phyloP scores from a whole-genome alignment of 2,888 invertebrate species.

The Leptothorax acervorum region DNA sequence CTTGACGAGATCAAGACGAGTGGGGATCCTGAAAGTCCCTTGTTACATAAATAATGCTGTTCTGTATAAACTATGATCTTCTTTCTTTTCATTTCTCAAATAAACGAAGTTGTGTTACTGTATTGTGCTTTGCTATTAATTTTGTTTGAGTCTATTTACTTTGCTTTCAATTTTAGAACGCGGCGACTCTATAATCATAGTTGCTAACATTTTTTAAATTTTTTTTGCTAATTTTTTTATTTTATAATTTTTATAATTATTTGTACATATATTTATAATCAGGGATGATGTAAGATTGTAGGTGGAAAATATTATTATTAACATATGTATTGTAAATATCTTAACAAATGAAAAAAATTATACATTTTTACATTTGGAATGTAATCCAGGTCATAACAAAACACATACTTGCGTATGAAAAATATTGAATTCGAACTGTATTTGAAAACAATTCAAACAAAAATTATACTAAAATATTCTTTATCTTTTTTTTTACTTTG shows the following conservation, averaged over 20 bases:
- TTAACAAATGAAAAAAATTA: background rate
- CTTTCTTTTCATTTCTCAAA: background rate
- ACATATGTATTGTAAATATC: background rate
- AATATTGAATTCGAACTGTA: background rate
- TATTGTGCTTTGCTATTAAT: background rate
- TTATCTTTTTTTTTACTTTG: background rate
- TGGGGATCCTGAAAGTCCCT: background rate
- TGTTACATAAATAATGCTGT: background rate
- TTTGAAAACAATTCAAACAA: background rate
- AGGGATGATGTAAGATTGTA: background rate
- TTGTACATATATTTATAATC: background rate
- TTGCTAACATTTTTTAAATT: background rate
- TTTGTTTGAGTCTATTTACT: background rate
- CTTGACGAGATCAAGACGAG: background rate
- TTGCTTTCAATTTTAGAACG: background rate
- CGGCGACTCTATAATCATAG: background rate
- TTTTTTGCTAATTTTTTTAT: background rate
- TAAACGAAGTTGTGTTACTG: slow-evolving; percentile 16
- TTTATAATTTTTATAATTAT: slow-evolving; percentile 8
- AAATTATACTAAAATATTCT: background rate
- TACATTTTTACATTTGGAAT: background rate
- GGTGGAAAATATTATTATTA: background rate
- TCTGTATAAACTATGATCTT: background rate
- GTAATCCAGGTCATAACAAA: background rate
- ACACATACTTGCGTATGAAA: background rate